A percentile compares a stretch with the other conserved stretches of the same genome.
Conservation (phyloP, 2,797 vertebrate species). For the Agapornis canus region DNA sequence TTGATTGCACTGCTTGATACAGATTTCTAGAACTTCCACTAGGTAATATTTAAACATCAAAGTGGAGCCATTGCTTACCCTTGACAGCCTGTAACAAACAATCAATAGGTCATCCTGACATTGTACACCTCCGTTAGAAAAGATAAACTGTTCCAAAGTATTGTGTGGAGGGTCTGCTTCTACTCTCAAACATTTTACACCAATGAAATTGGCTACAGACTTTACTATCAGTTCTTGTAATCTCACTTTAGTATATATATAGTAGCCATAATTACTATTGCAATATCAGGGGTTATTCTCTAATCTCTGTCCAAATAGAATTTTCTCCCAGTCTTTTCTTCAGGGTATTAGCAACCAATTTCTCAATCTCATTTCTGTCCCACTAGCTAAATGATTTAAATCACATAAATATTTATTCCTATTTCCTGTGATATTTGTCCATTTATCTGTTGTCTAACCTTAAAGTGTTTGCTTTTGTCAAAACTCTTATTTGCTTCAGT, state of each 20-base stretch:
- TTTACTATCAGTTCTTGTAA: background rate
- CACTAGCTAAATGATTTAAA: background rate
- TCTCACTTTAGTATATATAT: background rate
- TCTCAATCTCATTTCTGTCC: background rate
- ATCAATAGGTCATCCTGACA: constrained; percentile 6
- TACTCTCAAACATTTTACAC: background rate
- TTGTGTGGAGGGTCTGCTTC: background rate
- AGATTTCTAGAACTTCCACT: background rate
- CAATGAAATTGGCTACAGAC: background rate
- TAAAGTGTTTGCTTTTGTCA: background rate
- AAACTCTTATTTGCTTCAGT: background rate
- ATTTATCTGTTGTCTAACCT: background rate
- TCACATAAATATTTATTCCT: background rate
- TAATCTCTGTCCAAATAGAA: background rate
- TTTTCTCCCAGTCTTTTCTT: background rate
- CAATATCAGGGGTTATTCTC: background rate
- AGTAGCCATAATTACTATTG: background rate
- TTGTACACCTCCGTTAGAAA: background rate
- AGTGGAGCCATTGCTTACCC: background rate
- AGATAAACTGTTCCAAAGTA: background rate
- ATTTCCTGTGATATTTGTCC: background rate
- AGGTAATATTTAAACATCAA: constrained; percentile 31
- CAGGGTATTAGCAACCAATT: background rate
- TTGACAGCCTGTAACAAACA: background rate
- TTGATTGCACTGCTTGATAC: background rate